phyloP scores from a whole-genome alignment of 2,797 vertebrate species.

The Poecilia velifera region DNA sequence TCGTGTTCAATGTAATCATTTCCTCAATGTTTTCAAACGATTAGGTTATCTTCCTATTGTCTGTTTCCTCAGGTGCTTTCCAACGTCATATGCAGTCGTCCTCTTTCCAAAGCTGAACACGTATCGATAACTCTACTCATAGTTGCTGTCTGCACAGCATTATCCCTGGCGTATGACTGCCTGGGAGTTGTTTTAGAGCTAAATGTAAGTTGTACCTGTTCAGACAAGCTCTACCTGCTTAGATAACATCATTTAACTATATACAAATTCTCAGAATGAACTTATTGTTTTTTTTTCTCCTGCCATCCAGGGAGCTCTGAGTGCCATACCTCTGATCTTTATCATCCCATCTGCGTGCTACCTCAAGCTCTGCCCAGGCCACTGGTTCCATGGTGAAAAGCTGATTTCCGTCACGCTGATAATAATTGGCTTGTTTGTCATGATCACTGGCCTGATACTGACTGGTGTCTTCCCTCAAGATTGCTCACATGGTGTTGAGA shows the following conservation, averaged over 20 bases:
- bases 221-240: not conserved
- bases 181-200: slow-evolving; percentile 93
- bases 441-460: slow-evolving; percentile 89
- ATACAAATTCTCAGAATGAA: not conserved
- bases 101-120: slow-evolving; percentile 83
- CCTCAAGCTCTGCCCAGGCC: slow-evolving; percentile 87
- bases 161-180: slow-evolving; percentile 89
- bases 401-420: slow-evolving; percentile 85
- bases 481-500: slow-evolving; percentile 91
- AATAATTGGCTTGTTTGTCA: slow-evolving; percentile 83
- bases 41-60: slow-evolving; percentile 32
- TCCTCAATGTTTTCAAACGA: not conserved
- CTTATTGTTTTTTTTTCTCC: not conserved
- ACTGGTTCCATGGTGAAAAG: slow-evolving; percentile 86
- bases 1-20: not conserved
- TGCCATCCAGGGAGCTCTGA: slow-evolving; percentile 86
- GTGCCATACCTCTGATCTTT: slow-evolving; percentile 94
- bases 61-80: slow-evolving; percentile 85
- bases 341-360: slow-evolving; percentile 93
- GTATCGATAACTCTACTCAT: slow-evolving; percentile 83
- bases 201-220: slow-evolving; percentile 85
- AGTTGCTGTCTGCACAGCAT: slow-evolving; percentile 79
- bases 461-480: slow-evolving; percentile 84
- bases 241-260: not conserved
- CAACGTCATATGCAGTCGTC: slow-evolving; percentile 87